phyloP scores from a whole-genome alignment of 2,113 vertebrate genomes.

The Trochalopteron elliotii region DNA sequence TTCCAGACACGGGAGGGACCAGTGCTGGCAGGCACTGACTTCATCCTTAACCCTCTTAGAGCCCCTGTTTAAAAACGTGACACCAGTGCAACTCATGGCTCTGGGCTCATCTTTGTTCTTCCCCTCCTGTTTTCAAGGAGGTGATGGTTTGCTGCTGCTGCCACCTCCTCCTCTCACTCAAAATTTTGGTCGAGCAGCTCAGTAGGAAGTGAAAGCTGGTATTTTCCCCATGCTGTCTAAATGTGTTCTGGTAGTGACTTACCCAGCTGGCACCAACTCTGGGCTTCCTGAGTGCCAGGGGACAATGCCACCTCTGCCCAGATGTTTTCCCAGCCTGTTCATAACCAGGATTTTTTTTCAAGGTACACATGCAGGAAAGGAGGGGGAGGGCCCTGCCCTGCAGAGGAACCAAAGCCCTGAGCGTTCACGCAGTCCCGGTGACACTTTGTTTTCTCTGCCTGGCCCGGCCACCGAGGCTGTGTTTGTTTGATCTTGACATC shows the following conservation, averaged over 20 bases:
- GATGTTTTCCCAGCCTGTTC: neutral
- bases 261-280: neutral
- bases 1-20: neutral
- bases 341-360: neutral
- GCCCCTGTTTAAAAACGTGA: neutral
- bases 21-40: neutral
- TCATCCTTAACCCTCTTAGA: neutral
- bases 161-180: neutral
- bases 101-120: fast-evolving
- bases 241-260: neutral
- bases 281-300: neutral
- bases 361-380: neutral
- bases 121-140: neutral
- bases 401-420: neutral
- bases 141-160: neutral
- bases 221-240: neutral
- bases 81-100: neutral
- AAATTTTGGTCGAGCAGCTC: neutral
- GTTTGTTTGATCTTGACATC: conserved; percentile 67
- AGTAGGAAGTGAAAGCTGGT: neutral
- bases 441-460: conserved; percentile 2
- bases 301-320: neutral
- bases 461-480: neutral
- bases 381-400: neutral
- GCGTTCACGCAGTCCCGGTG: fast-evolving